A percentile compares a stretch with the other conserved stretches of the same genome.
phyloP scores from a whole-genome alignment of 37 sponge, comb jelly and placozoan species.

The Haliclona indistincta region DNA sequence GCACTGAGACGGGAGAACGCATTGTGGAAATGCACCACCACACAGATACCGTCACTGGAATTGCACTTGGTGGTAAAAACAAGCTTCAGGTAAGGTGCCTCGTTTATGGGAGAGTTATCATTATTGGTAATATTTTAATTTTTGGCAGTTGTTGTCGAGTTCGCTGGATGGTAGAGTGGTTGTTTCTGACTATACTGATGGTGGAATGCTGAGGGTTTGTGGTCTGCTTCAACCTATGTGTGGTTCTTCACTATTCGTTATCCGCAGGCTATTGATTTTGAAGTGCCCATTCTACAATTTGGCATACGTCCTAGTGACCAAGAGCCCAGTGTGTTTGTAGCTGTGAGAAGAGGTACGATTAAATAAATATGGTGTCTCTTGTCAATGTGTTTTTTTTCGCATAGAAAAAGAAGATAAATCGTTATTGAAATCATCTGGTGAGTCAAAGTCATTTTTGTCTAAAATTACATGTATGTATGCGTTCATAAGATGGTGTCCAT shows the following conservation, averaged over 20 bases:
- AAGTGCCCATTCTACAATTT: conserved; percentile 44
- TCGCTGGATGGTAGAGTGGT: conserved; percentile 71
- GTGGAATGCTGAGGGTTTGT: conserved; percentile 53
- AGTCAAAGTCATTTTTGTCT: no score
- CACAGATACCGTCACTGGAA: neutral
- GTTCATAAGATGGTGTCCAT: no score
- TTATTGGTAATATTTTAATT: neutral
- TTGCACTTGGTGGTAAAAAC: neutral
- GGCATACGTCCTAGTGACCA: conserved; percentile 26
- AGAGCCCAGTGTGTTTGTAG: conserved; percentile 35
- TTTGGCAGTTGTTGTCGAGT: conserved; percentile 51
- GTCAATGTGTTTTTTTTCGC: no score
- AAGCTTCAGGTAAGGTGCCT: no score
- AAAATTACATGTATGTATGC: no score
- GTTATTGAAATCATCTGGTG: no score
- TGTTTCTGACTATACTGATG: conserved; percentile 77
- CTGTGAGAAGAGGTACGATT: conserved; percentile 16
- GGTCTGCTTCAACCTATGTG: neutral
- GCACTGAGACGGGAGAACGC: no score
- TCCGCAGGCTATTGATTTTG: conserved; percentile 49
- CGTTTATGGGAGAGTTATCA: no score
- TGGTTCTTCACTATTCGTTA: neutral
- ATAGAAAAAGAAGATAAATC: no score
- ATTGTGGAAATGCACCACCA: neutral
- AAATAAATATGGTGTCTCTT: no score